Base-by-base conservation (phyloP, 2,888 invertebrate species). In the Agrotis clavis region DNA sequence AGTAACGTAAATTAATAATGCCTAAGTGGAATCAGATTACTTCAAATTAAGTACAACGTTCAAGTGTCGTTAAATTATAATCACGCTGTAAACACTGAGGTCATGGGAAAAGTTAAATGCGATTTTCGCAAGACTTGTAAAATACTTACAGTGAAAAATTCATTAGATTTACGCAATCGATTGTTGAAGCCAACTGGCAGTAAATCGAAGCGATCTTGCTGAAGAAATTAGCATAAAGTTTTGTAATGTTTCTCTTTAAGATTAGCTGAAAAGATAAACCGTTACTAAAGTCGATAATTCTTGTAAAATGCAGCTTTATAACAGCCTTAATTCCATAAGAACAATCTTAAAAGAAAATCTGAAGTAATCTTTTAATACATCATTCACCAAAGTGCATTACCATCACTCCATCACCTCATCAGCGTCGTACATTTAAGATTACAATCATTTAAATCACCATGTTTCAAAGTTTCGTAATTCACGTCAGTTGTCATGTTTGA, bases 71-170 rank as follows among this genome's bases (percentile, higher is more conserved):
- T 62, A 63, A 69, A 68, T 56, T 61, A 16, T 19, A 64, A 56
- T 65, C 56, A 67, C 30, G n/a, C 57, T 65, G 25, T 71, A 54
- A 63, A 62, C 45, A 47, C 61, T 74, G 78, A 82, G 80, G 80
- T 79, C 81, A 79, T 83, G 83, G 77, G 81, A 87, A 86, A 79
- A 50, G 64, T 78, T 60, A 21, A 66, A 67, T 48, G 41, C 62
- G n/a, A 74, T 83, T 85, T 86, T 83, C 80, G 80, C 84, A 87
- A 87, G 79, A 57, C 70, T 60, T 62, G 70, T 51, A 68, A 67
- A 71, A 60, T 63, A 66, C 50, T 67, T 69, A 64, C 53, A 62
- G 67, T 71, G 78, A 78, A 84, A 83, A 77, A 85, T 69, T 79
- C 73, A 79, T 82, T 83, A 63, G 65, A 72, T 77, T 78, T 70